Evolutionary conservation across 2,797 vertebrate species (phyloP), one percentile per base, ranked within the genome.

Genomic region (Urophycis tenuis): DNA sequence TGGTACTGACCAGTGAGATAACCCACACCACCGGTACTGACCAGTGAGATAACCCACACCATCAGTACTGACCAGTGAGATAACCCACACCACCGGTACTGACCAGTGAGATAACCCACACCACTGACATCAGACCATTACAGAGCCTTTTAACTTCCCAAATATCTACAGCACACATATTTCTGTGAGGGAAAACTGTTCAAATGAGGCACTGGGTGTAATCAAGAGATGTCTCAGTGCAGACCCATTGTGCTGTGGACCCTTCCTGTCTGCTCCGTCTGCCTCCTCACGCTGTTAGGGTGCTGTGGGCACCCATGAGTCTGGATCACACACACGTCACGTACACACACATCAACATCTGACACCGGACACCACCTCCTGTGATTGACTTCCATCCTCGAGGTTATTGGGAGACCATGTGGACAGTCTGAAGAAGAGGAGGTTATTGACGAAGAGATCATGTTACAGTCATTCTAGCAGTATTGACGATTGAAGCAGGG

Each of bases 341-440:
- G 29, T 9, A 25, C 25, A 32, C 31, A 31, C 69, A 30, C 12
- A 71, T 32, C 73, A 73, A 80, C 80, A 35, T 81, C 64, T 76
- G 78, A 73, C 76, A 82, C 77, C 78, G 83, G 86, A 88, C 85
- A 88, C 87, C 76, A 79, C 89, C 87, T 89, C 87, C 80, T 82
- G 84, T 76, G 77, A 92, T 91, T 87, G 80, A 82, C 85, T 92
- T 93, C 85, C 87, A 81, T 86, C 84, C 80, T 85, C 82, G 84
- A 84, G 81, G 76, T 77, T 76, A 72, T 77, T 30, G 76, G 69
- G 79, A 82, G 87, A 17, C 30, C 11, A 19, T 71, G 85, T 83
- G 82, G 89, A 84, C 80, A 78, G 77, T 82, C 81, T 75, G 78
- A 81, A 84, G 81, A 81, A 25, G 53, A n/a, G 74, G 60, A 77